These are phyloP conservation scores for Nephila pilipes DNA, from an alignment of 1,140 invertebrate genomes.

Conservation along the genomic window DNA sequence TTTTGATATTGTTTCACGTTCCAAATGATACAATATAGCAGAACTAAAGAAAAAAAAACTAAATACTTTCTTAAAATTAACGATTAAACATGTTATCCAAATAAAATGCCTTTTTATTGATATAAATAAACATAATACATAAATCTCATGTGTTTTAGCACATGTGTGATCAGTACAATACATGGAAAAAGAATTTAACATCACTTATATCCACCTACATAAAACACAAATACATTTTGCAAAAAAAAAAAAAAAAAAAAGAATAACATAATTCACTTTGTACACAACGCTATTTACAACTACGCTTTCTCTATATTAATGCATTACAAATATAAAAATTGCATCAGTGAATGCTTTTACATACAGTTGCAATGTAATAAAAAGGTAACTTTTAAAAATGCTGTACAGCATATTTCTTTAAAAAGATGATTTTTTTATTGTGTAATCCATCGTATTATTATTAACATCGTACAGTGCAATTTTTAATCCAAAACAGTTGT, in stretches of 20 bases:
- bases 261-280: background rate
- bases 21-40: too few species aligned
- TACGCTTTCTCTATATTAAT: background rate
- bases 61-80: background rate
- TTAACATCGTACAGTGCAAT: background rate
- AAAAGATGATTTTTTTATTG: background rate
- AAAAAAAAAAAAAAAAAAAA: background rate
- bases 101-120: constrained; percentile 25
- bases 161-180: background rate
- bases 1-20: too few species aligned
- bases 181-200: background rate
- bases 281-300: constrained; percentile 21
- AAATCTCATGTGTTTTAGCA: background rate
- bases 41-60: too few species aligned
- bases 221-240: constrained; percentile 6
- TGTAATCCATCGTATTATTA: background rate
- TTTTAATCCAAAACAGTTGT: background rate
- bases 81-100: background rate
- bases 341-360: background rate
- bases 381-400: background rate
- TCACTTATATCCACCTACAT: background rate
- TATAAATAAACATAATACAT: constrained; percentile 23
- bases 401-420: background rate
- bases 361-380: background rate
- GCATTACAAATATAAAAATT: constrained; percentile 18